phyloP scores from a whole-genome alignment of 2,888 invertebrate species.

The Hofmannophila pseudospretella region DNA sequence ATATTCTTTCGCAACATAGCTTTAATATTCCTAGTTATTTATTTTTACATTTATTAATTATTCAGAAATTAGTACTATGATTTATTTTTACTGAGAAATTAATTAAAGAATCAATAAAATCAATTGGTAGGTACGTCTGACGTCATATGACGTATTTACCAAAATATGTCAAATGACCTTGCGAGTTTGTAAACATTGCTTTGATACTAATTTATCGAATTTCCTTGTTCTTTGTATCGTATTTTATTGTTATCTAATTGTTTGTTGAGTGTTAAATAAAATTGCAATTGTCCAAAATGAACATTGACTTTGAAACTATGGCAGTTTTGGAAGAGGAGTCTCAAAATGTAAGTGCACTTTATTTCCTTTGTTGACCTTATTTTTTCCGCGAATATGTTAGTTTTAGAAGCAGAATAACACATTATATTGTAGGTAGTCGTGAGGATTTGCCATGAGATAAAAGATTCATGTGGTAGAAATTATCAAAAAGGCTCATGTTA shows the following conservation, averaged over 20 bases:
- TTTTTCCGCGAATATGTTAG: background rate
- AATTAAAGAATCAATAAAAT: background rate
- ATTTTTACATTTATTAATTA: no score
- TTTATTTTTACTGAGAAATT: background rate
- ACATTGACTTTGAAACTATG: slow-evolving; percentile 80
- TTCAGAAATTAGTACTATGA: no score
- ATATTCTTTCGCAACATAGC: no score
- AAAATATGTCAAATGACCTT: slow-evolving; percentile 82
- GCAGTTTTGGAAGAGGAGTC: slow-evolving; percentile 80
- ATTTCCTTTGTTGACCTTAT: slow-evolving; percentile 39
- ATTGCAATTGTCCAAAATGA: slow-evolving; percentile 40
- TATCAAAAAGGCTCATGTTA: background rate
- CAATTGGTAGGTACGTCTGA: slow-evolving; percentile 16
- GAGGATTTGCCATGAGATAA: background rate
- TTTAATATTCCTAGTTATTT: no score
- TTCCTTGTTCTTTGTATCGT: slow-evolving; percentile 74
- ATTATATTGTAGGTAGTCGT: no score
- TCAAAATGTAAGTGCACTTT: slow-evolving; percentile 70
- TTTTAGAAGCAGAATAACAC: background rate
- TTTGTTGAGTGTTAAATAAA: slow-evolving; percentile 21
- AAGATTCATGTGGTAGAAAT: background rate
- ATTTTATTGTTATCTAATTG: slow-evolving; percentile 58
- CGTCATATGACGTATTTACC: slow-evolving; percentile 50
- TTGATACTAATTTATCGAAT: slow-evolving; percentile 58
- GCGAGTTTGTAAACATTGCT: slow-evolving; percentile 86